A percentile compares a stretch with the other conserved stretches of the same genome.
Evolutionary conservation across 2,888 invertebrate genomes (phyloP).

Genomic region (Plebejus anna): DNA sequence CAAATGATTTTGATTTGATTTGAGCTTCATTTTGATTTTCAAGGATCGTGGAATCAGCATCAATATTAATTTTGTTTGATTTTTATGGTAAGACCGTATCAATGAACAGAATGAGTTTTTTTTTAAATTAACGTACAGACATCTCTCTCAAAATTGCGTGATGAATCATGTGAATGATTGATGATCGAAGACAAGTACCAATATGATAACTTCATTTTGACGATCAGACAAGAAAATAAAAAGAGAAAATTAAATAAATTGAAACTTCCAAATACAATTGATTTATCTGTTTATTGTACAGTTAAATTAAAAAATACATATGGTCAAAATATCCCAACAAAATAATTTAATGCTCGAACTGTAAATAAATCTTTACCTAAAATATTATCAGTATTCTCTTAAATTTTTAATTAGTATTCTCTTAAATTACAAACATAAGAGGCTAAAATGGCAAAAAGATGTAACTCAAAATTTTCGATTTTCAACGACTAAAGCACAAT

Average conservation of each 20-base stretch:
- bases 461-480: not conserved
- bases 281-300: not conserved
- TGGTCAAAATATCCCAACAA: too few species aligned
- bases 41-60: not conserved
- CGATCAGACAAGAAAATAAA: conserved; percentile 13
- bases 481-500: not conserved
- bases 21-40: too few species aligned
- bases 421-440: not conserved
- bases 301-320: not conserved
- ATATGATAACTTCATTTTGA: conserved; percentile 6
- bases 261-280: not conserved
- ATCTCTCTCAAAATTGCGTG: conserved; percentile 8
- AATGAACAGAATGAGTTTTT: not conserved
- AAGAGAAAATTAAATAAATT: not conserved
- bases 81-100: not conserved
- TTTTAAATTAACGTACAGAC: not conserved
- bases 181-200: not conserved
- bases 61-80: not conserved
- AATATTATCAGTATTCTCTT: too few species aligned
- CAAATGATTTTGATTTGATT: too few species aligned
- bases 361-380: too few species aligned
- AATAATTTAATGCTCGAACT: too few species aligned
- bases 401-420: too few species aligned
- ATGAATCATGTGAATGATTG: conserved; percentile 15
- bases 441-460: not conserved